Percentiles rank a stretch among this genome's conserved stretches.
These are phyloP conservation scores for Sebastes trivittatus DNA, from an alignment of 2,797 vertebrate species.

Conservation along the genomic window DNA sequence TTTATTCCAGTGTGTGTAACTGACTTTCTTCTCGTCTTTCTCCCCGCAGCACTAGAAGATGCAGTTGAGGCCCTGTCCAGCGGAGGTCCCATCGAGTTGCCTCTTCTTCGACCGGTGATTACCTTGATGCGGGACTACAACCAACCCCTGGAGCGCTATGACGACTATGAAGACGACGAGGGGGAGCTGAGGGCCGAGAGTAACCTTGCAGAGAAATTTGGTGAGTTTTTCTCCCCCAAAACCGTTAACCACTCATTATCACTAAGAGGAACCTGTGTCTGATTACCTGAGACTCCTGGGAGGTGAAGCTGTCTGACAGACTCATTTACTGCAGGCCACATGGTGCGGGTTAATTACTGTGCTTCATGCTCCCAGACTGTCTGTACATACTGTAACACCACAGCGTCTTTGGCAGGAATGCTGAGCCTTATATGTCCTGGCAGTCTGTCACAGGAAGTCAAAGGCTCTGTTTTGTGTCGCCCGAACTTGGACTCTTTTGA, in stretches of 20 bases:
- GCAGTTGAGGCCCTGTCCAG: slow-evolving; percentile 80
- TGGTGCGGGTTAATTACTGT: slow-evolving; percentile 44
- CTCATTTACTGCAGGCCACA: slow-evolving; percentile 42
- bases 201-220: slow-evolving; percentile 89
- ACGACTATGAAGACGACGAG: slow-evolving; percentile 85
- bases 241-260: slow-evolving; percentile 32
- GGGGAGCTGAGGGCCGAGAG: slow-evolving; percentile 90
- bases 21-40: not conserved
- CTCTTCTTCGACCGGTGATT: slow-evolving; percentile 80
- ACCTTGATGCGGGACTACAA: slow-evolving; percentile 85
- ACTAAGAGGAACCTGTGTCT: slow-evolving; percentile 46
- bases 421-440: slow-evolving; percentile 33
- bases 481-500: slow-evolving; percentile 2
- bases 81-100: slow-evolving; percentile 68
- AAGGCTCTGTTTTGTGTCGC: slow-evolving; percentile 19
- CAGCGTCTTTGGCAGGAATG: slow-evolving; percentile 34
- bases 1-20: not conserved
- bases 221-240: slow-evolving; percentile 71
- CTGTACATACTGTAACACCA: slow-evolving; percentile 13
- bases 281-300: slow-evolving; percentile 45
- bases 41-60: slow-evolving; percentile 68
- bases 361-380: slow-evolving; percentile 44
- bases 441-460: slow-evolving; percentile 30
- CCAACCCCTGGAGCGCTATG: slow-evolving; percentile 83
- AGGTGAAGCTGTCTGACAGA: slow-evolving; percentile 43